A percentile compares a stretch with the other conserved stretches of the same genome.
Evolutionary conservation across 2,113 vertebrate genomes (phyloP).

Genomic region (Aegypius monachus): DNA sequence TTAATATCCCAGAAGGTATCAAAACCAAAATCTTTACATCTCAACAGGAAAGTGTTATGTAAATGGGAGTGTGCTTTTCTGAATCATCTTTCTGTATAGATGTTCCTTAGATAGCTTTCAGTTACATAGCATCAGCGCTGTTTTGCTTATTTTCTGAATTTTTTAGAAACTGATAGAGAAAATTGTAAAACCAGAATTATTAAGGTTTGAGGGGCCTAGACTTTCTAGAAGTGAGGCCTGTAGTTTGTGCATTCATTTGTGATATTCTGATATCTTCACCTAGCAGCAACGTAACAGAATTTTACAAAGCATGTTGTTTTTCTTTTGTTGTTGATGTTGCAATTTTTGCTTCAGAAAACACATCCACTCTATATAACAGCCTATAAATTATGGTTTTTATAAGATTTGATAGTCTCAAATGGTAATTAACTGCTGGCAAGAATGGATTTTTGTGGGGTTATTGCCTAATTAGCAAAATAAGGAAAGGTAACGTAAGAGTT

Average conservation of each 20-base stretch:
- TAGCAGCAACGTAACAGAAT: neutral
- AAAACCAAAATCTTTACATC: neutral
- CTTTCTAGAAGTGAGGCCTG: neutral
- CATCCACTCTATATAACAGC: neutral
- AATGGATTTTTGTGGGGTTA: neutral
- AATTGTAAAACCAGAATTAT: neutral
- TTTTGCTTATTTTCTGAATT: neutral
- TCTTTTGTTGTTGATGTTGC: neutral
- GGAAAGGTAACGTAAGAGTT: neutral
- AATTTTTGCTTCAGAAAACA: neutral
- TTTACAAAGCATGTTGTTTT: neutral
- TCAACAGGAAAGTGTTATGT: neutral
- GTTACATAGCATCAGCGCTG: neutral
- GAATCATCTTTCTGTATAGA: neutral
- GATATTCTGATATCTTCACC: neutral
- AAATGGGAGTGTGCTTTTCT: neutral
- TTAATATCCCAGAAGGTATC: neutral
- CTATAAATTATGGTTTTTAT: neutral
- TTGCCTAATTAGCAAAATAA: constrained; percentile 8
- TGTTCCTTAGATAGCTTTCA: neutral
- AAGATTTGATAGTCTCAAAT: neutral
- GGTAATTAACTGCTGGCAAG: constrained; percentile 4
- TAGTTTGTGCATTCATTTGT: neutral
- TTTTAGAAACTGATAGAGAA: neutral
- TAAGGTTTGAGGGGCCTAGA: neutral